Evolutionary conservation across 2,797 vertebrate species (phyloP), one percentile per base, ranked within the genome.

Genomic region (Sebastes trivittatus): DNA sequence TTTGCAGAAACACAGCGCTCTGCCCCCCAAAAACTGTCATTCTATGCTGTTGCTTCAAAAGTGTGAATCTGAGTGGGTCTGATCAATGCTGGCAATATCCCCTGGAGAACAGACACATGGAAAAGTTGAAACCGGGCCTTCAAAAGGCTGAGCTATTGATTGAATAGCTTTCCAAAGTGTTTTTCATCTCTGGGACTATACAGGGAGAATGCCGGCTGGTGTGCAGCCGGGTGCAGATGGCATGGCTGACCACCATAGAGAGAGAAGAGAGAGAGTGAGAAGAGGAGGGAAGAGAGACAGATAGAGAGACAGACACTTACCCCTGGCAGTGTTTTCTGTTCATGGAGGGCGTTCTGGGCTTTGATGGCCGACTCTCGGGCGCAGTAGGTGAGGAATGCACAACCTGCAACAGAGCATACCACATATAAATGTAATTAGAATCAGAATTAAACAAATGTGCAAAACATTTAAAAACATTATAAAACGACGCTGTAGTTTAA

Each of bases 321-420:
- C 97, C 98, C 98, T 86, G 98, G 98, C 94, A 99, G 94, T 80
- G 98, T 99, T 95, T 99, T 99, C 96, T 99, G 98, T 77, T 99
- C 98, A 25, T 99, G 98, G 88, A 99, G 97, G 4, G 98, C 98
- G 2, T 97, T 99, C 96, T 99, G 98, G 92, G 98, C 98, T 96
- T 99, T 99, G 96, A 99, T 98, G 94, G 98, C 98, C 22, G 98
- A 99, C 92, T 99, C 98, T 85, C 98, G 94, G 95, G 98, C 98
- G 83, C 98, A 99, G 95, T 99, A 99, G 16, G 98, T 99, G 91
- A 99, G 98, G 93, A 99, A 99, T 2, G 98, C 98, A 90, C 98
- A 99, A 91, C 98, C 98, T 99, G 94, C 23, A 90, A 94, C 67
- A 91, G 78, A 82, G 73, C 8, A 75, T 7, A 81, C 2, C 66